A percentile compares a stretch with the other conserved stretches of the same genome.
Evolutionary conservation across 2,888 invertebrate species (phyloP).

Genomic region (Diadromus collaris): DNA sequence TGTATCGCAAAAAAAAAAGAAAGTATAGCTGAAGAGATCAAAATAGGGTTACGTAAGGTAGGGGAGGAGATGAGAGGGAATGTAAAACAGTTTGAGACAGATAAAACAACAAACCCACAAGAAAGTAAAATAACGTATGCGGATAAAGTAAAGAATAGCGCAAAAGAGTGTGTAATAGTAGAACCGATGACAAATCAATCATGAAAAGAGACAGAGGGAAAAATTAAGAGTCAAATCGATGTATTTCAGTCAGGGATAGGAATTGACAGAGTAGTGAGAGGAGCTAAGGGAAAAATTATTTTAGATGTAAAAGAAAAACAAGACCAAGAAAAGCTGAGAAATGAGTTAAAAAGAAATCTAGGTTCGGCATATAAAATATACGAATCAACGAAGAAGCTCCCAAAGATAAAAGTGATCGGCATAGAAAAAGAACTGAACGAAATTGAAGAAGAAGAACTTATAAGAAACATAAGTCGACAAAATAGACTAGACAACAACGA

Average conservation of each 20-base stretch:
- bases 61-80: not conserved
- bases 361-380: constrained; percentile 34
- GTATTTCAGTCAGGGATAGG: constrained; percentile 32
- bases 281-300: constrained; percentile 32
- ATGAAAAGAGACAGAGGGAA: constrained; percentile 34
- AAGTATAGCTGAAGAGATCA: not conserved
- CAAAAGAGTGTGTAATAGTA: constrained; percentile 37
- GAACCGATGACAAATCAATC: constrained; percentile 31
- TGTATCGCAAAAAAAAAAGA: not conserved
- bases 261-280: constrained; percentile 25
- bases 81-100: constrained; percentile 3
- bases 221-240: constrained; percentile 46
- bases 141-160: constrained; percentile 18
- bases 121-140: constrained; percentile 15
- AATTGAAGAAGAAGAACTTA: constrained; percentile 25
- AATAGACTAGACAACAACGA: constrained; percentile 1
- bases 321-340: constrained; percentile 23
- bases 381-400: constrained; percentile 33
- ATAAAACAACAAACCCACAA: not conserved
- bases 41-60: not conserved
- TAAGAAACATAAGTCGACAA: constrained; percentile 34
- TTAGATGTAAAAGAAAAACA: constrained; percentile 29
- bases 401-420: constrained; percentile 2
- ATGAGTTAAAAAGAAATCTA: constrained; percentile 30
- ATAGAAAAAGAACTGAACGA: constrained; percentile 30